A percentile compares a stretch with the other conserved stretches of the same genome.
phyloP scores from a whole-genome alignment of 2,797 vertebrate genomes.

The Ptychobarbus kaznakovi region DNA sequence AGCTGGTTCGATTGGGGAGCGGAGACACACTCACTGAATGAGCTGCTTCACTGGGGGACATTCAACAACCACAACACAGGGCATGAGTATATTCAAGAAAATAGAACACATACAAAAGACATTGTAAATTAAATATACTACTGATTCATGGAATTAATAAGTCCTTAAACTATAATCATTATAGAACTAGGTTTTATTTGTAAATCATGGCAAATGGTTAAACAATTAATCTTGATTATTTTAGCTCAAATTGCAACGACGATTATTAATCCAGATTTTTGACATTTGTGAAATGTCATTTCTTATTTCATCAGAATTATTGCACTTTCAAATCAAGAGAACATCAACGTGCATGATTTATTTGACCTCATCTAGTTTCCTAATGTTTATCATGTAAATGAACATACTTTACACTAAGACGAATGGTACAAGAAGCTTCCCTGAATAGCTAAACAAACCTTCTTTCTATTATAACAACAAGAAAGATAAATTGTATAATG shows the following conservation, averaged over 20 bases:
- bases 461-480: neutral
- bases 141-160: neutral
- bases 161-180: neutral
- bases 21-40: constrained; percentile 74
- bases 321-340: neutral
- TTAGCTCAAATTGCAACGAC: neutral
- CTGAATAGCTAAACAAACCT: neutral
- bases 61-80: neutral
- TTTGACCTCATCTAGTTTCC: neutral
- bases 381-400: neutral
- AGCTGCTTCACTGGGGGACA: constrained; percentile 79
- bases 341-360: neutral
- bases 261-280: neutral
- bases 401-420: neutral
- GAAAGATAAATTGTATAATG: neutral
- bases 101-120: neutral
- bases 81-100: neutral
- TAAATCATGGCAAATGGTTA: neutral
- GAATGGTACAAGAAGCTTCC: neutral
- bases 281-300: neutral
- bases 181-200: neutral
- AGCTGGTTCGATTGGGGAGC: constrained; percentile 71
- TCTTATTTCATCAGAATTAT: neutral
- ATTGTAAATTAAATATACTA: neutral
- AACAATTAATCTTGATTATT: neutral